Conservation (phyloP, 2,113 vertebrate species). For the Peromyscus polionotus region DNA sequence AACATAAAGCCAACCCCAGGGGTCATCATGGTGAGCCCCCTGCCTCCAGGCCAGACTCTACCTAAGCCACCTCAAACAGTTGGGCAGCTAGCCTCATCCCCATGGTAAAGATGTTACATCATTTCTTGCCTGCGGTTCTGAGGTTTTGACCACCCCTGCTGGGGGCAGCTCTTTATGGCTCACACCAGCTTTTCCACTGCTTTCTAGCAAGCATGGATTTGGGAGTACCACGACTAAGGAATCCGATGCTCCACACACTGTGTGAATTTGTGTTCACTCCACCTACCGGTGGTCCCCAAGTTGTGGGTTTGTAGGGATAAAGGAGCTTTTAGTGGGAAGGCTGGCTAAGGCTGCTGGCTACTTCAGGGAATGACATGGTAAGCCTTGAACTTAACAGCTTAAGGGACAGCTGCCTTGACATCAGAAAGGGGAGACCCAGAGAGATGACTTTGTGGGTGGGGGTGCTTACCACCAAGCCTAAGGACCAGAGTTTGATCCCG, state of each 20-base stretch:
- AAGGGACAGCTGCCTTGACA: not conserved
- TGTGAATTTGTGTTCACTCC: rapidly evolving
- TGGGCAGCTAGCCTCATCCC: not conserved
- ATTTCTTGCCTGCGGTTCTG: not conserved
- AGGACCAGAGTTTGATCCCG: not conserved
- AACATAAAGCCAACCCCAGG: not conserved
- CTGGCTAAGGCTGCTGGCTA: not conserved
- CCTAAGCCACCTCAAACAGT: not conserved
- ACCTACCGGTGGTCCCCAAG: not conserved
- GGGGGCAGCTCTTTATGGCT: not conserved
- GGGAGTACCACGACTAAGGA: not conserved
- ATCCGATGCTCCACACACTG: not conserved
- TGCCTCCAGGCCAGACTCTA: not conserved
- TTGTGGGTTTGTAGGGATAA: not conserved
- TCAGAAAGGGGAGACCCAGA: not conserved
- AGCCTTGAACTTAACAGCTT: not conserved
- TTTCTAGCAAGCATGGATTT: not conserved
- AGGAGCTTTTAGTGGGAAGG: not conserved
- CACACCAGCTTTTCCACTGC: not conserved
- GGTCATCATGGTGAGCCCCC: not conserved
- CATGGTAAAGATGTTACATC: not conserved
- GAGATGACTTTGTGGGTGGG: not conserved
- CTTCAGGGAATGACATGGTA: not conserved
- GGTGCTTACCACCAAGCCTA: not conserved
- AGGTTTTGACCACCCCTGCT: not conserved